phyloP scores from a whole-genome alignment of 2,888 invertebrate genomes.

The Synergus itoensis region DNA sequence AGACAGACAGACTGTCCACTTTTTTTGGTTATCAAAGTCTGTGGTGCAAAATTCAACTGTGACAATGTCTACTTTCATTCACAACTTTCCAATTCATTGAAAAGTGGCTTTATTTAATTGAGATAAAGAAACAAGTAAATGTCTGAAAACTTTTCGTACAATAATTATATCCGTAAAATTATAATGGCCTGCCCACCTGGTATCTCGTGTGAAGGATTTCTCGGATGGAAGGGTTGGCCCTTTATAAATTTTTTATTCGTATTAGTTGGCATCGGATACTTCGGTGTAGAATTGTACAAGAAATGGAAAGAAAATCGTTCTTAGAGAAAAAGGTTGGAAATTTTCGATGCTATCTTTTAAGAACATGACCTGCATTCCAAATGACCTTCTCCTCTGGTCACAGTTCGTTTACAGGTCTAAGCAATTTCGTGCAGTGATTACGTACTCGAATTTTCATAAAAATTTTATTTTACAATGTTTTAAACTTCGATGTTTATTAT shows the following conservation, averaged over 20 bases:
- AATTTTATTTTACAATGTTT: not conserved
- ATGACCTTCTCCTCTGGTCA: not conserved
- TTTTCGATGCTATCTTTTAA: not conserved
- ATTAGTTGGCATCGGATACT: slow-evolving; percentile 56
- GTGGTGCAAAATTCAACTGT: slow-evolving; percentile 8
- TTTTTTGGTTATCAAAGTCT: slow-evolving; percentile 36
- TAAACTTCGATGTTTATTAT: not conserved
- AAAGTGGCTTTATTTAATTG: not conserved
- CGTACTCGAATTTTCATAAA: not conserved
- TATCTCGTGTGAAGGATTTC: slow-evolving; percentile 25
- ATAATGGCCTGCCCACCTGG: slow-evolving; percentile 58
- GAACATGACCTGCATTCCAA: not conserved
- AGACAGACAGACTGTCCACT: not conserved
- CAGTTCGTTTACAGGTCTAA: not conserved
- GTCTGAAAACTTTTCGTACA: not conserved
- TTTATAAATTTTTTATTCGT: slow-evolving; percentile 65
- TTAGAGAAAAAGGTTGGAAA: not conserved
- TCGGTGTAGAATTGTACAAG: slow-evolving; percentile 56
- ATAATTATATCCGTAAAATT: not conserved
- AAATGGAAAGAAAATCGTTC: slow-evolving; percentile 44
- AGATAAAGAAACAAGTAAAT: not conserved
- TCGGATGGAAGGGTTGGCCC: slow-evolving; percentile 66
- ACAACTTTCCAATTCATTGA: not conserved
- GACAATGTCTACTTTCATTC: not conserved
- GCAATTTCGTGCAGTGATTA: not conserved